These are phyloP conservation scores for Aricia agestis DNA, from an alignment of 1,140 invertebrate species.

Conservation along the genomic window DNA sequence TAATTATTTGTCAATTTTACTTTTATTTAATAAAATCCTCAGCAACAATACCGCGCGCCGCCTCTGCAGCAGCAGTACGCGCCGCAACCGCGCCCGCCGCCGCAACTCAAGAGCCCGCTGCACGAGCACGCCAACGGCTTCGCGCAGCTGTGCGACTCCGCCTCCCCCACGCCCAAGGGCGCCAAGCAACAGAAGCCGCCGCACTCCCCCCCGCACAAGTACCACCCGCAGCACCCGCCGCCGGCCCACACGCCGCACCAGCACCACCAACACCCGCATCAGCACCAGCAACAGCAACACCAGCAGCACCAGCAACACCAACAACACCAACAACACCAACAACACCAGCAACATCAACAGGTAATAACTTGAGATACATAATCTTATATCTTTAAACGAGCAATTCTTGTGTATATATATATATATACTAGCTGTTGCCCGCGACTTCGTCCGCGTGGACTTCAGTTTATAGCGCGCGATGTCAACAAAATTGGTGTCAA, in stretches of 20 bases:
- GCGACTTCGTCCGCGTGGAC: too few species aligned
- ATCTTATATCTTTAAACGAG: too few species aligned
- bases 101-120: slow-evolving; percentile 62
- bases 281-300: slow-evolving; percentile 34
- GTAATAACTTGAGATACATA: not conserved
- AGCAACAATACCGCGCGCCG: slow-evolving; percentile 63
- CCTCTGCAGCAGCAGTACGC: slow-evolving; percentile 59
- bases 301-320: slow-evolving; percentile 23
- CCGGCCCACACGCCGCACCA: slow-evolving; percentile 42
- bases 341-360: slow-evolving; percentile 17
- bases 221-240: slow-evolving; percentile 58
- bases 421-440: too few species aligned
- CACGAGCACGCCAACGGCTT: slow-evolving; percentile 66
- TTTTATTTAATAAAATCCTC: not conserved
- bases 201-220: slow-evolving; percentile 71
- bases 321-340: slow-evolving; percentile 16
- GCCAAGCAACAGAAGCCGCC: slow-evolving; percentile 60
- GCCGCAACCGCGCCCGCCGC: slow-evolving; percentile 51
- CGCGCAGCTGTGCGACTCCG: slow-evolving; percentile 54
- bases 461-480: too few species aligned
- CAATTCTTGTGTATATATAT: too few species aligned
- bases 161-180: slow-evolving; percentile 62
- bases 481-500: too few species aligned
- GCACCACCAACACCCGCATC: slow-evolving; percentile 46
- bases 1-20: too few species aligned